Evolutionary conservation across 1,140 invertebrate species (phyloP).

Genomic region (Drosophila nigromelanica): DNA sequence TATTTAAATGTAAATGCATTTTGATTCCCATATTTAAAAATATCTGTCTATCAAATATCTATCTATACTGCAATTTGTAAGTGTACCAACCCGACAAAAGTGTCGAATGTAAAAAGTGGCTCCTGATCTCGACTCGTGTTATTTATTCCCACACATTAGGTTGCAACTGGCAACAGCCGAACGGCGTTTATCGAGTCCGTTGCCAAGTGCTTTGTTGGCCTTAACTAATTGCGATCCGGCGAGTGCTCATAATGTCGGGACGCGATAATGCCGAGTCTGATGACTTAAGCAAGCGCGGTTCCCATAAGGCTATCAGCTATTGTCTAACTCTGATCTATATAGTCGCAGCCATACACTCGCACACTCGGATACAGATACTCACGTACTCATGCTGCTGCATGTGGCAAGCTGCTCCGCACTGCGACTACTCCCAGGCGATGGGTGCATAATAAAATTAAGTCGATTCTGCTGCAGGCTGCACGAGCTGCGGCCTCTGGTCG

Average conservation of each 20-base stretch:
- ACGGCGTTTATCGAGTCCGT: neutral
- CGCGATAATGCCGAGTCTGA: conserved; percentile 46
- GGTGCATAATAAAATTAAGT: conserved; percentile 62
- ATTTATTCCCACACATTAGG: neutral
- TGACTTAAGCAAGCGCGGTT: conserved; percentile 45
- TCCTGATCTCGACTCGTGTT: neutral
- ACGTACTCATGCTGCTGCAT: neutral
- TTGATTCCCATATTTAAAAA: too few relatives aligned
- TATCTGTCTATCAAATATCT: too few relatives aligned
- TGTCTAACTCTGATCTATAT: conserved; percentile 74
- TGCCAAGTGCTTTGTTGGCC: neutral
- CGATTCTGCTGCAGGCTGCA: conserved; percentile 38
- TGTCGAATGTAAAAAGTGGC: neutral
- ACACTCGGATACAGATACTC: too few relatives aligned
- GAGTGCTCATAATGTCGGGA: conserved; percentile 50
- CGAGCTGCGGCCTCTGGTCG: conserved; percentile 27
- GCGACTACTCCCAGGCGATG: conserved; percentile 3
- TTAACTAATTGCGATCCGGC: conserved; percentile 36
- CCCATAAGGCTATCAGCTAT: conserved; percentile 54
- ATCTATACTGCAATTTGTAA: neutral
- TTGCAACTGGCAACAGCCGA: neutral
- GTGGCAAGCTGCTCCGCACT: neutral
- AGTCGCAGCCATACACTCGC: neutral
- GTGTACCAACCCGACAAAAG: neutral
- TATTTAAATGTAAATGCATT: too few relatives aligned